Base-by-base conservation (phyloP, 2,113 vertebrate genomes). In the Pampusana beccarii region DNA sequence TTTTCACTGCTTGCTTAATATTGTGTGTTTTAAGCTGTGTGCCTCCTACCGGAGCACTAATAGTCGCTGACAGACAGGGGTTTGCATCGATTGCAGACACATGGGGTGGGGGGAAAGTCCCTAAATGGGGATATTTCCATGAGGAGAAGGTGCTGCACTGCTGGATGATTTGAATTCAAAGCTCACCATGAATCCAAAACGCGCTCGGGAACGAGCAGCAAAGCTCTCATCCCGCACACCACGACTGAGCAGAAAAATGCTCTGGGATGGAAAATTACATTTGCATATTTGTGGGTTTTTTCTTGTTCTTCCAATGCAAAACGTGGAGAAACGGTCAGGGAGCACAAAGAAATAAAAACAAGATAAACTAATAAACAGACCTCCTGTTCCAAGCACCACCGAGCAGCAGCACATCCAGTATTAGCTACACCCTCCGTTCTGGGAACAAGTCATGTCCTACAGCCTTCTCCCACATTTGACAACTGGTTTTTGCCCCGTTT, bases 261-360 rank as follows among this genome's bases (percentile, higher is more conserved):
- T 83, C 77, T 77, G 65, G 44, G 42, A 42, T 72, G 80, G 50
- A 91, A 93, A 93, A 83, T 2, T 28, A 16, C 29, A 40, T 82
- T 72, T 57, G 31, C 51, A 5, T 21, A 23, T 33, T 81, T 51
- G 12, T 31, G 58, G n/a, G n/a, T 23, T 14, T 62, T 38, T 74
- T 58, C 40, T 53, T 58, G 33, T 65, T 86, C 46, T 90, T 57
- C 38, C 69, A 8, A 11, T 0, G 3, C 16, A 23, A 66, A 44
- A 74, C 0, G 0, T 1, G 2, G 17, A 18, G 38, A 28, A 69
- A 75, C 1, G 1, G 58, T 23, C 10, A 4, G 38, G 15, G 79
- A 94, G 25, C 69, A 56, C 2, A 0, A 26, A 77, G 72, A 86
- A 91, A 83, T 31, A 50, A 82, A 48, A 70, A 0, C 29, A 60